Evolutionary conservation across 2,113 vertebrate species (phyloP).

Genomic region (Phasianus colchicus): DNA sequence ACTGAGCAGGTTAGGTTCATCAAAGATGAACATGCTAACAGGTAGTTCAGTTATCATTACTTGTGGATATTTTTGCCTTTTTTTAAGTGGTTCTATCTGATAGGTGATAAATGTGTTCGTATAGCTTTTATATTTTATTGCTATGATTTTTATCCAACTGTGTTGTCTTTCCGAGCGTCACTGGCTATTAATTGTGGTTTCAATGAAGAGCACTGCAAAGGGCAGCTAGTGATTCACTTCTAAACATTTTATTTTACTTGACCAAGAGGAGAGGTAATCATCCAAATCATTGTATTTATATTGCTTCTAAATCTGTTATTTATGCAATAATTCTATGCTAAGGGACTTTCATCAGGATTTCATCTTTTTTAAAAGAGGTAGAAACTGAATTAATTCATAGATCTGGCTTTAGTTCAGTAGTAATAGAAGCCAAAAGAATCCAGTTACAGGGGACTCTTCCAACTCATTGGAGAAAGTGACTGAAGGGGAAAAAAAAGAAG

Average conservation of each 20-base stretch:
- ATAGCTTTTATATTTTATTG: slow-evolving; percentile 8
- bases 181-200: slow-evolving; percentile 24
- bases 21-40: not conserved
- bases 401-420: slow-evolving; percentile 46
- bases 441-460: slow-evolving; percentile 37
- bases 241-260: slow-evolving; percentile 47
- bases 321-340: slow-evolving; percentile 36
- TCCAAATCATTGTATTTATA: slow-evolving; percentile 57
- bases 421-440: slow-evolving; percentile 39
- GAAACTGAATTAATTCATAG: slow-evolving; percentile 55
- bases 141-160: not conserved
- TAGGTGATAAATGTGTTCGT: not conserved
- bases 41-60: not conserved
- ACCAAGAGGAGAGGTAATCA: slow-evolving; percentile 50
- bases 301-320: slow-evolving; percentile 55
- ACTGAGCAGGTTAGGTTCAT: not conserved
- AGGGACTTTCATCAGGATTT: slow-evolving; percentile 25
- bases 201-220: not conserved
- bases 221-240: not conserved
- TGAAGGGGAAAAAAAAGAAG: not conserved
- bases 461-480: slow-evolving; percentile 40
- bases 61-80: not conserved
- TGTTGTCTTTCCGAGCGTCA: slow-evolving; percentile 34
- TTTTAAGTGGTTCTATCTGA: slow-evolving; percentile 14
- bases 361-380: slow-evolving; percentile 33